Conservation (phyloP, 2,888 invertebrate species). For the Cheiracanthium punctorium region DNA sequence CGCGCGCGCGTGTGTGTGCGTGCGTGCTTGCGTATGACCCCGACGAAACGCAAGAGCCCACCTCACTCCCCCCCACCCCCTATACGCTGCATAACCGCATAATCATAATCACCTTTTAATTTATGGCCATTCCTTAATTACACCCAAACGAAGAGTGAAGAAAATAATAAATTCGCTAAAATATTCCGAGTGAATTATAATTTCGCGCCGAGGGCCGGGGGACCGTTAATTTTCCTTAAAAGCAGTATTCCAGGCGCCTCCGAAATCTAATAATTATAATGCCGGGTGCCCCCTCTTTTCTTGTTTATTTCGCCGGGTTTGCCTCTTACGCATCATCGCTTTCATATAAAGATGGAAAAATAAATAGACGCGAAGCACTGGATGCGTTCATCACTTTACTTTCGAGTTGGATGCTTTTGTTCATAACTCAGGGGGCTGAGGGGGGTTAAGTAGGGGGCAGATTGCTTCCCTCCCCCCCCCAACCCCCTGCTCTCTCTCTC, state of each 20-base stretch:
- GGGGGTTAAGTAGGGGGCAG: constrained; percentile 53
- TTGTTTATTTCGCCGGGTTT: constrained; percentile 43
- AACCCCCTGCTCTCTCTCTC: neutral
- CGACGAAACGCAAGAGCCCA: constrained; percentile 41
- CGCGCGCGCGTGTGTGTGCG: constrained; percentile 3
- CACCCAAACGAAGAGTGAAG: constrained; percentile 69
- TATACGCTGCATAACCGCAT: constrained; percentile 61
- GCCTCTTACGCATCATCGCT: constrained; percentile 60
- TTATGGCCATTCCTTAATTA: constrained; percentile 69
- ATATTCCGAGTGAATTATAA: constrained; percentile 69
- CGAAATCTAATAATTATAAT: constrained; percentile 70
- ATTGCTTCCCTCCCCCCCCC: neutral
- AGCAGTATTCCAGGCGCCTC: constrained; percentile 62
- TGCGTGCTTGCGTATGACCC: constrained; percentile 34
- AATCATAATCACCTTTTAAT: constrained; percentile 70
- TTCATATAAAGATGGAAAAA: constrained; percentile 67
- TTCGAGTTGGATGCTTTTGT: constrained; percentile 69
- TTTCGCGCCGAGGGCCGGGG: constrained; percentile 65
- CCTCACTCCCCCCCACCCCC: neutral
- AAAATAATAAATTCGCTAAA: constrained; percentile 69
- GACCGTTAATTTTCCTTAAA: constrained; percentile 70
- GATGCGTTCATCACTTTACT: constrained; percentile 67
- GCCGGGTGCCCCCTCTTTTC: constrained; percentile 48
- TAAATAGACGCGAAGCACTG: constrained; percentile 59
- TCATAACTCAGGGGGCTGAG: constrained; percentile 48